Evolutionary conservation across 92 coral and sea anemone genomes (phyloP), one percentile per base, ranked within the genome.

Genomic region (Virgularia gustaviana): DNA sequence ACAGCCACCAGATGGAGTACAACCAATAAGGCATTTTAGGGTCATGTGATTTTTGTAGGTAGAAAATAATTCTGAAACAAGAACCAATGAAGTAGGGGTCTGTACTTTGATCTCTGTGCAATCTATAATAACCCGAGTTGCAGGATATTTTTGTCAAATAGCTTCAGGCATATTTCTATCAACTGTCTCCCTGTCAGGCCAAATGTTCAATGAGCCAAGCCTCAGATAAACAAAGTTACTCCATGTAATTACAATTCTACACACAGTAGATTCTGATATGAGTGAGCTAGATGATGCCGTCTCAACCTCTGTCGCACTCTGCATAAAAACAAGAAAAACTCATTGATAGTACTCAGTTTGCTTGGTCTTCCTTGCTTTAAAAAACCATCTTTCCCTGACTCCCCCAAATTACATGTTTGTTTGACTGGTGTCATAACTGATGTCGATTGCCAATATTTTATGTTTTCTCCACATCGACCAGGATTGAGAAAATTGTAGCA

Each of bases 21-120:
- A 74, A 15, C 85, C 85, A 75, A 81, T 45, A 19, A 77, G 73
- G 9, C 79, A 75, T 27, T 77, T 83, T 44, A 70, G 71, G 3
- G 83, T 83, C 33, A 83, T 63, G 55, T 83, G 83, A 59, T 71
- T 77, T 39, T 77, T 77, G 59, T 83, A 77, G 3, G 33, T 36
- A 2, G 78, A 35, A 31, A 35, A 83, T 1, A 68, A 77, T 39
- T 77, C 79, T 71, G 79, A 59, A 19, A 60, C 78, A 10, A 83
- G 30, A 8, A 71, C 82, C 30, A 82, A 60, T 38, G 78, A 76
- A 62, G 86, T 60, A n/a, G 79, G 83, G 6, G 77, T 77, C 67
- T 76, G 79, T 56, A 65, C 53, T 13, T 72, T 72, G 7, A 53
- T 51, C 24, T 72, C 77, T 52, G 67, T 72, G 4, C 43, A 45